Conservation (phyloP, 2,888 invertebrate genomes). For the Eupithecia subumbrata region DNA sequence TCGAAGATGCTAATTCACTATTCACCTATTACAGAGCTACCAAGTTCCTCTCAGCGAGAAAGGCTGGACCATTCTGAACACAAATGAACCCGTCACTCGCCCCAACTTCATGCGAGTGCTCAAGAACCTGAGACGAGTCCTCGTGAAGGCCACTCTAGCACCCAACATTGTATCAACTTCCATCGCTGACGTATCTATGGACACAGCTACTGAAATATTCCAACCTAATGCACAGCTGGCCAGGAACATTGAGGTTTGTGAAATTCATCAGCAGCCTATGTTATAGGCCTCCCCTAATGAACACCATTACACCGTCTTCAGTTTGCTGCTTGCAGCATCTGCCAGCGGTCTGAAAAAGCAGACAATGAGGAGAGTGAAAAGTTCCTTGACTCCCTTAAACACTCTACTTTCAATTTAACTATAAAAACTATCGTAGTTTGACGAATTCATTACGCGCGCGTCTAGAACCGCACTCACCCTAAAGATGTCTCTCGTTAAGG, state of each 20-base stretch:
- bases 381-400: not conserved
- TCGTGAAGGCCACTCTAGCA: constrained; percentile 90
- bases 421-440: too few relatives aligned
- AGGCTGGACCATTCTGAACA: constrained; percentile 83
- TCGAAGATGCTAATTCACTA: not conserved
- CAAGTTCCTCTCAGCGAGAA: constrained; percentile 87
- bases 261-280: not conserved
- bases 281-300: not conserved
- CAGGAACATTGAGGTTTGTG: constrained; percentile 87
- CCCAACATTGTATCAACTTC: constrained; percentile 85
- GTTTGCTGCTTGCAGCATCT: not conserved
- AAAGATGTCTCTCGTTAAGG: too few relatives aligned
- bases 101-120: constrained; percentile 93
- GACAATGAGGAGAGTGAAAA: not conserved
- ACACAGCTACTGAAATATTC: constrained; percentile 88
- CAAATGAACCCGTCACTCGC: constrained; percentile 81
- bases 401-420: not conserved
- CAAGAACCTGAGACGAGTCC: constrained; percentile 91
- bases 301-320: not conserved
- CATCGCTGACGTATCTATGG: constrained; percentile 93
- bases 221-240: constrained; percentile 86
- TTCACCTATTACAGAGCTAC: constrained; percentile 73
- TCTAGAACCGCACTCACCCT: too few relatives aligned
- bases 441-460: too few relatives aligned
- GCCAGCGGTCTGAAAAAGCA: not conserved